A percentile compares a stretch with the other conserved stretches of the same genome.
These are phyloP conservation scores for Platycercus adscitus DNA, from an alignment of 2,113 vertebrate species.

Conservation along the genomic window DNA sequence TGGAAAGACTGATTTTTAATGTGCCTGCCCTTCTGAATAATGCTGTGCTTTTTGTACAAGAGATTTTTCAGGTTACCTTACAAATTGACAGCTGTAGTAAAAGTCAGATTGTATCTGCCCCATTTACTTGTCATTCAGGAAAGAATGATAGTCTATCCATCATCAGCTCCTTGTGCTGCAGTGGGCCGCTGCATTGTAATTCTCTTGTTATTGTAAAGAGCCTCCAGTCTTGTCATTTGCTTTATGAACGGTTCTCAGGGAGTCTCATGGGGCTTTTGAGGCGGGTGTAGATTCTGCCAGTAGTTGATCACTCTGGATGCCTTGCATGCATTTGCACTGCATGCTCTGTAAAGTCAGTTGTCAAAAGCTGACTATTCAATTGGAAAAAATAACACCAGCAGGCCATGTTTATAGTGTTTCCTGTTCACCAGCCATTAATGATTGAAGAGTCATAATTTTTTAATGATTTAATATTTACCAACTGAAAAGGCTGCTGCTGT, in stretches of 20 bases:
- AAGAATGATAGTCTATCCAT: constrained; percentile 16
- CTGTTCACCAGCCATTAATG: background rate
- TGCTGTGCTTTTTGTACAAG: background rate
- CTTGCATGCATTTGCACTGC: background rate
- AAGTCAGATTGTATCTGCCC: background rate
- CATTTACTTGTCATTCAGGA: background rate
- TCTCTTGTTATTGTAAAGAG: background rate
- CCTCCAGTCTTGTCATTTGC: background rate
- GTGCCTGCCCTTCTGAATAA: background rate
- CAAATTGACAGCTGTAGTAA: background rate
- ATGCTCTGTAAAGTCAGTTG: background rate
- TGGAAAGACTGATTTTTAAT: background rate
- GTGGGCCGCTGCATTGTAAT: background rate
- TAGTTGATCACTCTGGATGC: background rate
- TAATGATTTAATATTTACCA: constrained; percentile 8
- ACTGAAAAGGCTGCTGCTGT: background rate
- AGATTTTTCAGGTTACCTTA: background rate
- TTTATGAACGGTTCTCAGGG: constrained; percentile 26
- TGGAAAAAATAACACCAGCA: background rate
- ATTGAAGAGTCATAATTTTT: background rate
- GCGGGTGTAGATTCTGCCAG: constrained; percentile 13
- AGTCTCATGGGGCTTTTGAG: background rate
- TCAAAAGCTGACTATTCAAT: background rate
- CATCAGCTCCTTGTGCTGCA: background rate
- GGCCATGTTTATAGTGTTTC: background rate